Base-by-base conservation (phyloP, 2,888 invertebrate genomes). In the Dione juno region DNA sequence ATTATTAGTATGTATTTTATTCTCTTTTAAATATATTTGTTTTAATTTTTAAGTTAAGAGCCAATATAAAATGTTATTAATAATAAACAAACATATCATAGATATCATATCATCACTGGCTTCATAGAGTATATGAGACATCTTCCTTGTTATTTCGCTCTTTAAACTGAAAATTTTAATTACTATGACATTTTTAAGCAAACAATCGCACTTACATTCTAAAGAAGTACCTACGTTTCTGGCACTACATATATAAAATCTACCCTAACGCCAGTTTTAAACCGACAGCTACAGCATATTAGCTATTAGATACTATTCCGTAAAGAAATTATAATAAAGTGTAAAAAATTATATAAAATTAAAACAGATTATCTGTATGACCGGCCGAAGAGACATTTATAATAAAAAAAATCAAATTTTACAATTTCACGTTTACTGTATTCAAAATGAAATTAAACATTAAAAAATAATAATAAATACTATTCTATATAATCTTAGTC, bases 191-290 rank as follows among this genome's bases (percentile, higher is more conserved):
- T 58, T 59, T 59, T 59, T 43, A 28, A 59, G 28, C 28, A 43
- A 43, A 43, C 59, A 45, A 59, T n/a, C 43, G 59, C 21, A 10
- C 5, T 28, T 21, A 59, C 43, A 43, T 21, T 5, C 59, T 61
- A 61, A 43, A 5, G 19, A 41, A 66, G 52, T 58, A 65, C 73
- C 72, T 74, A 74, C 69, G 69, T 54, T 73, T 77, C 78, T 80
- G 78, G 77, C 74, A 77, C 79, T 80, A 78, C 73, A 45, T 64
- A 72, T 75, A 70, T 69, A 73, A 76, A 77, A 74, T 69, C 76
- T 77, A 77, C 68, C 71, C 75, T 78, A 77, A n/a, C 41, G 66
- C 71, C 77, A 68, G 79, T 80, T 78, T 63, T 72, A 66, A 70
- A 80, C 77, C 74, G 77, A 78, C 70, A 69, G 67, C 71, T 75